These are phyloP conservation scores for Rhyacophila brunnea DNA, from an alignment of 1,140 invertebrate species.

Conservation along the genomic window DNA sequence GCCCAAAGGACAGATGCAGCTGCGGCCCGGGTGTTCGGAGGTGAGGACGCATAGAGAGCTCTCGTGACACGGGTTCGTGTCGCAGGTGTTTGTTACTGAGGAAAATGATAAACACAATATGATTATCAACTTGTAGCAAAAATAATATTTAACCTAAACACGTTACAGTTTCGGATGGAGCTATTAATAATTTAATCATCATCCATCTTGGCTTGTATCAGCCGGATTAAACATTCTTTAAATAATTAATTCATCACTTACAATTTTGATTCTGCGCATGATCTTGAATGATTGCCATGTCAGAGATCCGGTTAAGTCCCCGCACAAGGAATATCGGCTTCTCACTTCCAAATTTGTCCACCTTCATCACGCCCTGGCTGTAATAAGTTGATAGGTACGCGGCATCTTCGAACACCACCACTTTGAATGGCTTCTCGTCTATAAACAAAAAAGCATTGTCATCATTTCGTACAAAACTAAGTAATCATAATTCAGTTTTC, in stretches of 20 bases:
- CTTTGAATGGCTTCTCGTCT: conserved; percentile 61
- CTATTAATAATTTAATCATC: no score
- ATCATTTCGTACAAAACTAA: no score
- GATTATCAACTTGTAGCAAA: no score
- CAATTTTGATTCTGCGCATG: conserved; percentile 54
- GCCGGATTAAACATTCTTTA: no score
- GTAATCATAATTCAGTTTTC: no score
- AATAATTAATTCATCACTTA: background rate
- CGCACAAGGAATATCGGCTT: conserved; percentile 57
- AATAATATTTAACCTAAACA: no score
- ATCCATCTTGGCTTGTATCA: no score
- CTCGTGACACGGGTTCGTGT: conserved; percentile 55
- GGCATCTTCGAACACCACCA: conserved; percentile 74
- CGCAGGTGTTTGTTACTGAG: conserved; percentile 47
- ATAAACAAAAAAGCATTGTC: conserved; percentile 34
- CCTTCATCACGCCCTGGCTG: conserved; percentile 61
- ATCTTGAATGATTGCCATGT: conserved; percentile 68
- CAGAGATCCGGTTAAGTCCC: conserved; percentile 57
- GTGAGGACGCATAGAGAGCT: conserved; percentile 60
- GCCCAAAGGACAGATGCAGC: conserved; percentile 69
- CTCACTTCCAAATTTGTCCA: conserved; percentile 69
- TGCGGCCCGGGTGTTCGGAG: conserved; percentile 41
- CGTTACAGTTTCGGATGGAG: no score
- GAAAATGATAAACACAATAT: conserved; percentile 12
- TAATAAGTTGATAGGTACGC: conserved; percentile 65